Base-by-base conservation (phyloP, 2,888 invertebrate genomes). In the Diarsia dahlii region DNA sequence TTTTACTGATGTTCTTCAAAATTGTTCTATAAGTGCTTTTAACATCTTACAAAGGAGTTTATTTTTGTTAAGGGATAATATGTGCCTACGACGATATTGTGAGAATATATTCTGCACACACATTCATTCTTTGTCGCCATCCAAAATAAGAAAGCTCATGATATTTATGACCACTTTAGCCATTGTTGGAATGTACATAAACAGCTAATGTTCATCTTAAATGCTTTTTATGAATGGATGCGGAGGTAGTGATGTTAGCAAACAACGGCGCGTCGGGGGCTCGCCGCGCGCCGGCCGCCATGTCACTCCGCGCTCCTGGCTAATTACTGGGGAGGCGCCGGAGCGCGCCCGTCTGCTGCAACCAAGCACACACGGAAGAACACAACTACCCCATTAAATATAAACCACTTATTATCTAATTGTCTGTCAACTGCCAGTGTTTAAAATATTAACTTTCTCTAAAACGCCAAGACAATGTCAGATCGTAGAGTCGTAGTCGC, bases 321-420 rank as follows among this genome's bases (percentile, higher is more conserved):
- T 92, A 93, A 93, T 93, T 93, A 92, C 89, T 74, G 80, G 83
- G 89, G 89, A 84, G 86, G 87, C 80, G 81, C 78, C 82, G 81
- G 78, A 70, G 69, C 69, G 66, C 82, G 52, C 58, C 58, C 54
- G 62, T 54, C 46, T 50, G 50, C 46, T 68, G 54, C 65, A 60
- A 50, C 76, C 71, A 50, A 60, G 78, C 74, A 85, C 74, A 76
- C 65, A 65, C 52, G 71, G 23, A 34, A 69, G 68, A 68, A 81
- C 67, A 65, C 63, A 82, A 78, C 82, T 74, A 83, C 81, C 78
- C 76, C 74, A 78, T 78, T 68, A 58, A 76, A 71, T 82, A 85
- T 78, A 82, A 82, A 79, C 56, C 81, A 74, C 72, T 76, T 75
- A 79, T 71, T 84, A 28, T 77, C 69, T 81, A 81, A 87, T 80